Percentiles rank a stretch among this genome's conserved stretches.
Conservation (phyloP, 2,888 invertebrate species). For the Acanthosepion esculentum region DNA sequence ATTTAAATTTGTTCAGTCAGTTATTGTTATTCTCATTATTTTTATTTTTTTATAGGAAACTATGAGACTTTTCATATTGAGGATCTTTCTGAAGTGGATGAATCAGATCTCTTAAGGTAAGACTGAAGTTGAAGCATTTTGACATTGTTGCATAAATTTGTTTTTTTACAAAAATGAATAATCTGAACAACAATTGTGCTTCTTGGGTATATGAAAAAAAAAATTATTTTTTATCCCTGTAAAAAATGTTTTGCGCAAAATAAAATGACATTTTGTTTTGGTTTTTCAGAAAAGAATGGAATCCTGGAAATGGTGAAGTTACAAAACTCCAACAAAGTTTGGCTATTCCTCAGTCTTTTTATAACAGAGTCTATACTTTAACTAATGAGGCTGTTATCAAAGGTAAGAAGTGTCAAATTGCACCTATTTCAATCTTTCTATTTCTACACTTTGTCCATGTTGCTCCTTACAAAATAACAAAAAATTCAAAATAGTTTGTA, state of each 20-base stretch:
- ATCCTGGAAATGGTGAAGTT: conserved; percentile 69
- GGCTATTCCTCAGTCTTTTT: conserved; percentile 69
- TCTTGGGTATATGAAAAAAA: too few species aligned
- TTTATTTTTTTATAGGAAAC: conserved; percentile 60
- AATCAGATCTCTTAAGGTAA: conserved; percentile 66
- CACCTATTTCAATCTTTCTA: too few species aligned
- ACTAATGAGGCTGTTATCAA: conserved; percentile 75
- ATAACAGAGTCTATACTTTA: conserved; percentile 72
- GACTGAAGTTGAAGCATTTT: too few species aligned
- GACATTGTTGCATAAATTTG: too few species aligned
- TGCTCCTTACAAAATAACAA: too few species aligned
- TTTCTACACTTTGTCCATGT: too few species aligned
- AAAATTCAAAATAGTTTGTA: too few species aligned
- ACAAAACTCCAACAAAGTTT: conserved; percentile 65
- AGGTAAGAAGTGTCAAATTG: conserved; percentile 69
- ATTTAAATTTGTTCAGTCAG: not conserved
- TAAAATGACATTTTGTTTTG: not conserved
- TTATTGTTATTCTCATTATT: not conserved
- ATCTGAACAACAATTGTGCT: not conserved
- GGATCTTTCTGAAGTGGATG: conserved; percentile 72
- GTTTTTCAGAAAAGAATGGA: conserved; percentile 70
- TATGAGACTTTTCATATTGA: conserved; percentile 74
- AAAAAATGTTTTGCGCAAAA: not conserved
- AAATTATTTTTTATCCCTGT: too few species aligned
- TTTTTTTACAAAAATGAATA: too few species aligned